Base-by-base conservation (phyloP, 2,888 invertebrate species). In the Tigriopus californicus region DNA sequence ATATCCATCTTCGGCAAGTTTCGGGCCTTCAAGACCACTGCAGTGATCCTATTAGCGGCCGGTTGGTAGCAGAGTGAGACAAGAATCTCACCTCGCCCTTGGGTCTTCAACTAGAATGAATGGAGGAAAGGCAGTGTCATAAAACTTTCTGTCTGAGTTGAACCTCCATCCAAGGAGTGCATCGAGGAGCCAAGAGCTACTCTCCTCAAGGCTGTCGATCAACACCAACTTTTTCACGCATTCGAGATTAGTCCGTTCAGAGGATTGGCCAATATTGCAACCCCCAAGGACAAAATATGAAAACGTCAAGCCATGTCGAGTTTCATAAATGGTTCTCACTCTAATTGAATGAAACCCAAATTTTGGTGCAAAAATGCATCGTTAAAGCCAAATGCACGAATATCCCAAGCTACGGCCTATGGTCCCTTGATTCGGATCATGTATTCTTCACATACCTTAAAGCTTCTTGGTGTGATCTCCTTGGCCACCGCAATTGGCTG, bases 1-100 rank as follows among this genome's bases (percentile, higher is more conserved):
- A 94, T 88, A 74, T 95, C 94, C 91, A 95, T 95, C 74, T 91
- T 91, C 62, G 97, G 95, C 65, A 98, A 77, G 73, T 95, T 95
- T 66, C 92, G 80, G 11, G 97, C 97, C 75, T 98, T 98, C 24
- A 98, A 78, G 60, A 98, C 83, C 54, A 97, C 95, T 1, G 94
- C 94, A 40, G 95, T 95, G 66, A 98, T 79, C 60, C 92, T 81
- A 68, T 89, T 90, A 57, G 91, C 90, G 20, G 91, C 91, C 54
- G 95, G 94, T 75, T 98, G 95, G 85, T 95, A 95, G 74, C 95
- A 95, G 63, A 98, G 78, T 0, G 95, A 95, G 62, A 97, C 85
- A 67, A 98, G 76, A 61, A 97, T 77, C 72, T 97, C 95, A 47
- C 95, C 95, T 66, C 92, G 83, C 4, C 91, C 90, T 70, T 91